Base-by-base conservation (phyloP, 2,888 invertebrate species). In the Eristalis intricaria region DNA sequence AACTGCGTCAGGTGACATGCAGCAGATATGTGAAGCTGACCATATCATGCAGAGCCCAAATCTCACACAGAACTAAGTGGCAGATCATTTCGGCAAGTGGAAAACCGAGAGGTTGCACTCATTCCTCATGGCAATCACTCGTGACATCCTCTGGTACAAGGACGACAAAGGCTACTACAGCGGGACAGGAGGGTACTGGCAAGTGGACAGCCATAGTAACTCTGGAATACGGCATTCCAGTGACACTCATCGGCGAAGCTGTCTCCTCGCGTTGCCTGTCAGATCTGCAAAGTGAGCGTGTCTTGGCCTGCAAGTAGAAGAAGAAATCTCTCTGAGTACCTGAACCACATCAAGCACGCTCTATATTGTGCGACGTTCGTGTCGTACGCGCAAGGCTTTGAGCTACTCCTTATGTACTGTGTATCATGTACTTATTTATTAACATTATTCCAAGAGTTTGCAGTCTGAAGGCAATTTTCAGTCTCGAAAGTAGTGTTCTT, bases 1-100 rank as follows among this genome's bases (percentile, higher is more conserved):
- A 99, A 99, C 91, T 99, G 99, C 75, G 99, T 99, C 90, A 99
- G 99, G 99, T 56, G 99, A 99, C 92, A 99, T 99, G 99, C 99
- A 99, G 93, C 94, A 99, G 88, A 99, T 99, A 91, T 98, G 99
- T 91, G 99, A 99, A 94, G 97, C 98, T 0, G 99, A 99, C 92
- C 97, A 99, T 91, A 93, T 99, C 2, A 97, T 99, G 98, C 92
- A 96, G 68, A 94, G 94, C 3, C 90, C 96, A 90, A 96, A 95
- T 8, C 93, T 99, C 91, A 94, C 93, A 15, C 96, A 97, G 90
- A 95, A 95, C 58, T 96, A 98, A 93, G 98, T 99, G 97, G 95
- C 96, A 0, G 91, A 94, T 22, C 96, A 97, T 11, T 98, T 99
- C 90, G 96, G 96, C 56, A 96, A 98, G 88, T 99, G 99, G 99